These are phyloP conservation scores for Drosophila repleta DNA, from an alignment of 1,140 invertebrate species.

Conservation along the genomic window DNA sequence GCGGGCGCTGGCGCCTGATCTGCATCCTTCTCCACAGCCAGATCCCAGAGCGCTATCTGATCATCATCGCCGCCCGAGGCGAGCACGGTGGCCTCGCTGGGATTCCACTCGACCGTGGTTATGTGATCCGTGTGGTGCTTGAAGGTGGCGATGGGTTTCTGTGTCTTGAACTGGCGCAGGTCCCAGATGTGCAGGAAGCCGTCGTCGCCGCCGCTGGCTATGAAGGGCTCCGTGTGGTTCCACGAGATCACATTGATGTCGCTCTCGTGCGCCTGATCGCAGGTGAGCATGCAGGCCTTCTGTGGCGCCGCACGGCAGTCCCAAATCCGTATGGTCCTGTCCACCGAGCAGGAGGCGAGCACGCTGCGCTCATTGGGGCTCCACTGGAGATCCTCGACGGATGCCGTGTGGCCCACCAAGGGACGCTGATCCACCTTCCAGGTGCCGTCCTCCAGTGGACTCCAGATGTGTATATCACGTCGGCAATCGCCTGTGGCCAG, in stretches of 20 bases:
- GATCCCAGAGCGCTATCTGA: conserved; percentile 98
- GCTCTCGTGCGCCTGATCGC: conserved; percentile 92
- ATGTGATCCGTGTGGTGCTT: conserved; percentile 97
- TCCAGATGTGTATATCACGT: conserved; percentile 97
- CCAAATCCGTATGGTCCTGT: conserved; percentile 95
- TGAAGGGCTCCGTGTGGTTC: conserved; percentile 96
- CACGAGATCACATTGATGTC: conserved; percentile 99
- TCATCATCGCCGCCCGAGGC: conserved; percentile 97
- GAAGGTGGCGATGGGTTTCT: conserved; percentile 94
- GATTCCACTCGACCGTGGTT: conserved; percentile 99
- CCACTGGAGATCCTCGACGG: conserved; percentile 99
- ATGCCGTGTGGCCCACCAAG: conserved; percentile 93
- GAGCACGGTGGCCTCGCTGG: conserved; percentile 95
- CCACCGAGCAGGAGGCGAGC: conserved; percentile 97
- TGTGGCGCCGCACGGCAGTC: conserved; percentile 93
- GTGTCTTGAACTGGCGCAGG: conserved; percentile 93
- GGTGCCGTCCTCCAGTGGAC: conserved; percentile 88
- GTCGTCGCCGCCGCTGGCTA: conserved; percentile 98
- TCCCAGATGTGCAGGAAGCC: conserved; percentile 98
- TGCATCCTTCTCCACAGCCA: conserved; percentile 93
- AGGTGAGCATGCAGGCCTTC: conserved; percentile 97
- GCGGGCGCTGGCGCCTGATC: conserved; percentile 86
- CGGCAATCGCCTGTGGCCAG: conserved; percentile 81
- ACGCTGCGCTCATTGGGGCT: conserved; percentile 98
- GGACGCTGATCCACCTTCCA: conserved; percentile 96